Percentiles rank a stretch among this genome's conserved stretches.
These are phyloP conservation scores for Petrolisthes cinctipes DNA, from an alignment of 2,888 invertebrate genomes.

Conservation along the genomic window DNA sequence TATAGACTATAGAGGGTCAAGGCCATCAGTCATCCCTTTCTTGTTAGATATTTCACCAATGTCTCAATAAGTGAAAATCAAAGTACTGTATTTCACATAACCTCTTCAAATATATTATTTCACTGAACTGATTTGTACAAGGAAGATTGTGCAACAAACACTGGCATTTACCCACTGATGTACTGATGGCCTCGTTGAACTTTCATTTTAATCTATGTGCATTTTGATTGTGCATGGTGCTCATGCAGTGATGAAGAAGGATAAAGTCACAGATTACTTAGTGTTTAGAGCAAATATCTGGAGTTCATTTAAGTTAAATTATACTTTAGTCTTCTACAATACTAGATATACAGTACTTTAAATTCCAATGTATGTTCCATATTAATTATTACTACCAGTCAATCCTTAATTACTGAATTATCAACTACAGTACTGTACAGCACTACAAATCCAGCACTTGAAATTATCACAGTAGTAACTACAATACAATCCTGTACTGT, in stretches of 20 bases:
- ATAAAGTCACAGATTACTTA: conserved; percentile 55
- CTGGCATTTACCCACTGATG: conserved; percentile 34
- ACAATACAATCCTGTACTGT: background rate
- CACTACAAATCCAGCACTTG: no score
- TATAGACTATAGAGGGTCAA: conserved; percentile 46
- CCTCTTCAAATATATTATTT: no score
- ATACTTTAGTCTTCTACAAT: conserved; percentile 29
- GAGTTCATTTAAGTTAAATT: conserved; percentile 36
- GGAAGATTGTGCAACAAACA: background rate
- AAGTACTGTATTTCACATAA: no score
- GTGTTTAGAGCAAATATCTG: conserved; percentile 55
- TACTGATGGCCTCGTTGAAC: conserved; percentile 55
- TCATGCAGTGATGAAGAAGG: conserved; percentile 59
- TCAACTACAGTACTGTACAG: conserved; percentile 3
- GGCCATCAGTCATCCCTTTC: conserved; percentile 33
- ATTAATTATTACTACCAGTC: background rate
- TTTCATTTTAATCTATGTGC: conserved; percentile 54
- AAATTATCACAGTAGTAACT: no score
- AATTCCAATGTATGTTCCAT: background rate
- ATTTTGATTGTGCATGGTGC: conserved; percentile 60
- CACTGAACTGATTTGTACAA: conserved; percentile 7
- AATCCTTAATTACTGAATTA: background rate
- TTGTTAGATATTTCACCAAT: no score
- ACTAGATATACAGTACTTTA: conserved; percentile 17
- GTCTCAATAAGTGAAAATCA: no score